These are phyloP conservation scores for Eupelmus urozonus DNA, from an alignment of 2,888 invertebrate genomes.

Conservation along the genomic window DNA sequence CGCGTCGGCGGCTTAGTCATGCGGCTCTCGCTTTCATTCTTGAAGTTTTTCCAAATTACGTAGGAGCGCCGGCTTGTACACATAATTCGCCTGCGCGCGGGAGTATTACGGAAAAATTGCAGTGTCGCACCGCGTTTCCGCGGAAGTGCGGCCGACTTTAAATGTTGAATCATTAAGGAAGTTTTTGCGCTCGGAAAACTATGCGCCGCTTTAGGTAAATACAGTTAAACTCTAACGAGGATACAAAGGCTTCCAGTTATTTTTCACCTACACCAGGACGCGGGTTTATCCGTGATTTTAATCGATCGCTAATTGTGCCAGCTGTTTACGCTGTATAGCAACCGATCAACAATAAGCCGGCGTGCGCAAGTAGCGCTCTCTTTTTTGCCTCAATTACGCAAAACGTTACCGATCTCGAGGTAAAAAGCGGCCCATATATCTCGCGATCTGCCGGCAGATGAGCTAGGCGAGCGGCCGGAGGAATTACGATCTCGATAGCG, in stretches of 20 bases:
- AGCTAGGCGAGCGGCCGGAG: neutral
- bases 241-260: neutral
- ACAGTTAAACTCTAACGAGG: constrained; percentile 27
- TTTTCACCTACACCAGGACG: constrained; percentile 7
- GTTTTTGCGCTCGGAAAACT: constrained; percentile 20
- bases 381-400: neutral
- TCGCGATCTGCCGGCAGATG: too few relatives aligned
- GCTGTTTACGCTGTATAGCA: too few relatives aligned
- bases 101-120: constrained; percentile 12
- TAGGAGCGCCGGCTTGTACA: neutral
- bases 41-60: constrained; percentile 49
- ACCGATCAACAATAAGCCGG: neutral
- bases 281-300: constrained; percentile 8
- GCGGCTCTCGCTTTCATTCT: neutral
- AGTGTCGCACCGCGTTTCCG: neutral
- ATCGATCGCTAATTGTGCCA: neutral
- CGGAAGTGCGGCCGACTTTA: constrained; percentile 18
- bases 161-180: constrained; percentile 47
- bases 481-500: constrained; percentile 45
- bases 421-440: too few relatives aligned
- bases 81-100: constrained; percentile 1
- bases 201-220: too few relatives aligned
- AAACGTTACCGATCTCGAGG: neutral
- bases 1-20: constrained; percentile 17
- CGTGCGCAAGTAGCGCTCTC: too few relatives aligned